A percentile compares a stretch with the other conserved stretches of the same genome.
Evolutionary conservation across 2,888 invertebrate species (phyloP).

Genomic region (Eupithecia insigniata): DNA sequence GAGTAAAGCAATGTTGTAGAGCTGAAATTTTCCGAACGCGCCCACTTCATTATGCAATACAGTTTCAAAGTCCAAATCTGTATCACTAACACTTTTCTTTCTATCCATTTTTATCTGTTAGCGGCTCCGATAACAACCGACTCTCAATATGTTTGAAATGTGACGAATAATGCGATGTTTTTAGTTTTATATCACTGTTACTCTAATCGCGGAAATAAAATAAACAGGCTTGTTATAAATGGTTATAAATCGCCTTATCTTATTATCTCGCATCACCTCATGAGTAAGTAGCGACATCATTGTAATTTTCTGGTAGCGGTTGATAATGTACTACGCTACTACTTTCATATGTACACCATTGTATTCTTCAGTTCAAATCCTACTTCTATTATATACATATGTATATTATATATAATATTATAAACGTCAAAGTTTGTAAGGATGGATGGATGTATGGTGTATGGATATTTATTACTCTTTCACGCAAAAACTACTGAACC

Average conservation of each 20-base stretch:
- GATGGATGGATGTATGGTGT: no score
- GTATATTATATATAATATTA: no score
- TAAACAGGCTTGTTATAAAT: constrained; percentile 13
- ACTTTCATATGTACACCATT: not conserved
- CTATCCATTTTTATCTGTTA: constrained; percentile 45
- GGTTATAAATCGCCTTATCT: constrained; percentile 21
- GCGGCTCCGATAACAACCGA: constrained; percentile 32
- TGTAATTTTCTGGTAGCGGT: not conserved
- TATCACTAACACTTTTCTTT: constrained; percentile 53
- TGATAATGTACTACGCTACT: not conserved
- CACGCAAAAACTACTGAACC: no score
- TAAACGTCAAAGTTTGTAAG: no score
- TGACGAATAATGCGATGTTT: constrained; percentile 44
- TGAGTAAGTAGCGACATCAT: not conserved
- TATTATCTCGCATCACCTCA: constrained; percentile 19
- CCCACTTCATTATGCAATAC: constrained; percentile 69
- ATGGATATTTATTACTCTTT: no score
- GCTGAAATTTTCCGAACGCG: constrained; percentile 71
- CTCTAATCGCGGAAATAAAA: constrained; percentile 34
- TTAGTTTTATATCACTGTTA: constrained; percentile 51
- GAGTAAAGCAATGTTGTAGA: constrained; percentile 62
- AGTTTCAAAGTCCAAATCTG: constrained; percentile 61
- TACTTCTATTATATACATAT: no score
- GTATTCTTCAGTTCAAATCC: not conserved
- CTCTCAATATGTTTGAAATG: constrained; percentile 41